Percentiles rank a stretch among this genome's conserved stretches.
Conservation (phyloP, 2,797 vertebrate genomes). For the Lophura swinhoii region DNA sequence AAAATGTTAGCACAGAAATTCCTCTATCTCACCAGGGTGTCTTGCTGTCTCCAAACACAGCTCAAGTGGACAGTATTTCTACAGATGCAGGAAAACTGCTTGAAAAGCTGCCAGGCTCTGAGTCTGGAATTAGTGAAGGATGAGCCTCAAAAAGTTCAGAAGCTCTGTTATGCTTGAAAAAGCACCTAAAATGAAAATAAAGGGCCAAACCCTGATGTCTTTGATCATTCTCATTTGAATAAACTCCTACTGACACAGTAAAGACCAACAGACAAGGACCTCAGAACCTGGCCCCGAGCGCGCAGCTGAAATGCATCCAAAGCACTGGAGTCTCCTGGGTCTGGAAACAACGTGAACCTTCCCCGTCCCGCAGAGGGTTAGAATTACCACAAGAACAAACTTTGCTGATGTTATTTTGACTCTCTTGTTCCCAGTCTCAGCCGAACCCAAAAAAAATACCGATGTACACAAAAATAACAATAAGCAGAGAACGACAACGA, state of each 20-base stretch:
- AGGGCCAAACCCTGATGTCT: conserved; percentile 45
- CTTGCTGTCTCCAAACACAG: conserved; percentile 53
- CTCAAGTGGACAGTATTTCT: conserved; percentile 58
- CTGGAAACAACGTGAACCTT: conserved; percentile 16
- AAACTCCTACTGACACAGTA: conserved; percentile 50
- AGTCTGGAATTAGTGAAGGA: conserved; percentile 61
- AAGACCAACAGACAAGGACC: conserved; percentile 39
- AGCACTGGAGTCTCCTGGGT: neutral
- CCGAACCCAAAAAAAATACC: neutral
- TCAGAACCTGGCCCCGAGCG: neutral
- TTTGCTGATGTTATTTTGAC: conserved; percentile 1
- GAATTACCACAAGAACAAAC: conserved; percentile 24
- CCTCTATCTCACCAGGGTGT: conserved; percentile 63
- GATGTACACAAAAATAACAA: conserved; percentile 40
- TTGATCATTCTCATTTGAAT: conserved; percentile 65
- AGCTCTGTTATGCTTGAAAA: conserved; percentile 69
- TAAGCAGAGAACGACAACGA: neutral
- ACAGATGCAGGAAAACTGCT: conserved; percentile 55
- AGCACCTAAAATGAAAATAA: conserved; percentile 64
- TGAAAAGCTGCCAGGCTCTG: conserved; percentile 52
- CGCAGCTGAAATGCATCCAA: neutral
- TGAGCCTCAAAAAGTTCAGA: conserved; percentile 63
- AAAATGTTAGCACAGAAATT: conserved; percentile 63
- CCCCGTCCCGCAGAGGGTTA: neutral
- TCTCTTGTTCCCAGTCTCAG: conserved; percentile 4